These are phyloP conservation scores for Aplodontia rufa DNA, from an alignment of 2,113 vertebrate genomes.

Conservation along the genomic window DNA sequence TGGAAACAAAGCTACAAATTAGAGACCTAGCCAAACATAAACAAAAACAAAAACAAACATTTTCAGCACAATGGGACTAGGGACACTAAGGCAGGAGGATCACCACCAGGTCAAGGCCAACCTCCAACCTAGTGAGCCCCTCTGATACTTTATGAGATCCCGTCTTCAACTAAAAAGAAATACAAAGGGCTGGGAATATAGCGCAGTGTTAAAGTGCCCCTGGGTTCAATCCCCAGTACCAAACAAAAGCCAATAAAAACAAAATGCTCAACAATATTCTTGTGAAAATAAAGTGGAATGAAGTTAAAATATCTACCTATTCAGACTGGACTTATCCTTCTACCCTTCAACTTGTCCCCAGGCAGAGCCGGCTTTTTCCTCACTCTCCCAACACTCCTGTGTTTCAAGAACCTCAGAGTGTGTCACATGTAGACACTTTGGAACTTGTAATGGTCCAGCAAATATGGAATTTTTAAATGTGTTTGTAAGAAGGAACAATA, in stretches of 20 bases:
- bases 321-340: slow-evolving; percentile 2
- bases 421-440: background rate
- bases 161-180: too few relatives aligned
- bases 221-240: background rate
- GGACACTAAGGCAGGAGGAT: too few relatives aligned
- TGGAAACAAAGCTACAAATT: slow-evolving; percentile 13
- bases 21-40: background rate
- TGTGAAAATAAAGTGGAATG: slow-evolving; percentile 8
- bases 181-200: too few relatives aligned
- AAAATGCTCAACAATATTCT: background rate
- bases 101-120: too few relatives aligned
- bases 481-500: slow-evolving; percentile 10
- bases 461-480: background rate
- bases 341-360: background rate
- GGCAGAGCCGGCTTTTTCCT: background rate
- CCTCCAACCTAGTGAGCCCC: too few relatives aligned
- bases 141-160: too few relatives aligned
- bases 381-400: background rate
- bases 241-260: background rate
- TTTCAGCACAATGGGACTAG: too few relatives aligned
- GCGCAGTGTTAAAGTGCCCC: too few relatives aligned
- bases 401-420: background rate
- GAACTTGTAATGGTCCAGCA: background rate
- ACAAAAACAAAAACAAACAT: background rate
- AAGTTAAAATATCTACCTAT: slow-evolving; percentile 13